A percentile compares a stretch with the other conserved stretches of the same genome.
Evolutionary conservation across 2,113 vertebrate genomes (phyloP).

Genomic region (Pithys albifrons): DNA sequence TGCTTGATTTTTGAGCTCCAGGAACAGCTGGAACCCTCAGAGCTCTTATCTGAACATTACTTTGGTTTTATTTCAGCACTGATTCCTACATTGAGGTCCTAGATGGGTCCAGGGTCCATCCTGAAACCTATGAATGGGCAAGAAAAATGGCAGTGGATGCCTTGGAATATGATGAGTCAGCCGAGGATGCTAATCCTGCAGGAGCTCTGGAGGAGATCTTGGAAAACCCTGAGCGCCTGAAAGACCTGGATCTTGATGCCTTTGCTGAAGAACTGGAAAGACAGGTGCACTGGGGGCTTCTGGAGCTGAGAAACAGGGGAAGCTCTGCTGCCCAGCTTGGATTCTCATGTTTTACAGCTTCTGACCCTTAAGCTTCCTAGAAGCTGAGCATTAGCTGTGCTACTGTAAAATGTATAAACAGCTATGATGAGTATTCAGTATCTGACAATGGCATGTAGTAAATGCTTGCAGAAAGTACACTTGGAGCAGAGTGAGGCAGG

Average conservation of each 20-base stretch:
- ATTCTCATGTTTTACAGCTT: not conserved
- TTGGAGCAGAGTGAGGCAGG: not conserved
- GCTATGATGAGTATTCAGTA: not conserved
- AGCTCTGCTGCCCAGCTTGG: not conserved
- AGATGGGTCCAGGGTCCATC: conserved; percentile 96
- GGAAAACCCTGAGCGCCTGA: conserved; percentile 95
- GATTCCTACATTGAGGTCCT: conserved; percentile 98
- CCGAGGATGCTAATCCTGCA: conserved; percentile 97
- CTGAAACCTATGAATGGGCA: conserved; percentile 98
- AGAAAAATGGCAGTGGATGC: conserved; percentile 99
- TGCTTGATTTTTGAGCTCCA: not conserved
- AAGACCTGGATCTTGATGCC: conserved; percentile 95
- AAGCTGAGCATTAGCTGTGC: not conserved
- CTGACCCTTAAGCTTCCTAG: not conserved
- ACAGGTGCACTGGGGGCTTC: conserved; percentile 82
- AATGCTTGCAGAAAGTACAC: not conserved
- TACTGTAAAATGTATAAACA: not conserved
- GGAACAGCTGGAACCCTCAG: not conserved
- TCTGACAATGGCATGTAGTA: not conserved
- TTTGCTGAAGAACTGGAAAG: conserved; percentile 98
- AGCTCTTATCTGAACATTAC: not conserved
- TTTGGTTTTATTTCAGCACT: conserved; percentile 80
- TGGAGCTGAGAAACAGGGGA: not conserved
- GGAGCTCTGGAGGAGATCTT: conserved; percentile 97
- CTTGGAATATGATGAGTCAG: conserved; percentile 94